Evolutionary conservation across 2,888 invertebrate species (phyloP).

Genomic region (Tachina lurida): DNA sequence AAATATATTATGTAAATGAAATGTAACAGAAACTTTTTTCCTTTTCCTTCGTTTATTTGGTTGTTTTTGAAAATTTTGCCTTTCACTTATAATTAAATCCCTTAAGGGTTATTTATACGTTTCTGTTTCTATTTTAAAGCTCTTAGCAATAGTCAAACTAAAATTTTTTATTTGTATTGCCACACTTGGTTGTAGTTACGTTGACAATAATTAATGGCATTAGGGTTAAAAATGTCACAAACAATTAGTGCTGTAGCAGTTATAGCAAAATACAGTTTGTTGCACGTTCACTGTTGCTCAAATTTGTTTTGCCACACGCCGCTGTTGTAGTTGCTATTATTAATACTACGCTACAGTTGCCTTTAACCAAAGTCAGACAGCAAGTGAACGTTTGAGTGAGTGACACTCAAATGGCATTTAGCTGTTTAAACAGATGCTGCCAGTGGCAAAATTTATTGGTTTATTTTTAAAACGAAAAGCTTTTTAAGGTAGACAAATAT

Average conservation of each 20-base stretch:
- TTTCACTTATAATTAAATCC: neutral
- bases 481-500: neutral
- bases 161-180: conserved; percentile 10
- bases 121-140: neutral
- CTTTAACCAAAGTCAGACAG: conserved; percentile 19
- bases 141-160: conserved; percentile 1
- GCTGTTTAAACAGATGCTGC: conserved; percentile 54
- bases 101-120: conserved; percentile 3
- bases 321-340: neutral
- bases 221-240: conserved; percentile 68
- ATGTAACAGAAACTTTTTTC: neutral
- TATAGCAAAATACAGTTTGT: conserved; percentile 33
- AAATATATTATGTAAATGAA: neutral
- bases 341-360: conserved; percentile 2
- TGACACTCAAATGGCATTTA: conserved; percentile 57
- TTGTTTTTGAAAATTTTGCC: neutral
- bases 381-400: conserved; percentile 22
- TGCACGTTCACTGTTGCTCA: neutral
- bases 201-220: conserved; percentile 64
- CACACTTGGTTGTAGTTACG: conserved; percentile 53
- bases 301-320: conserved; percentile 12
- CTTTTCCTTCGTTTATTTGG: neutral
- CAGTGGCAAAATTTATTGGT: conserved; percentile 52
- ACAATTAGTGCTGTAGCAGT: conserved; percentile 60
- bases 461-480: conserved; percentile 22